Evolutionary conservation across 2,113 vertebrate species (phyloP).

Genomic region (Phycodurus eques): DNA sequence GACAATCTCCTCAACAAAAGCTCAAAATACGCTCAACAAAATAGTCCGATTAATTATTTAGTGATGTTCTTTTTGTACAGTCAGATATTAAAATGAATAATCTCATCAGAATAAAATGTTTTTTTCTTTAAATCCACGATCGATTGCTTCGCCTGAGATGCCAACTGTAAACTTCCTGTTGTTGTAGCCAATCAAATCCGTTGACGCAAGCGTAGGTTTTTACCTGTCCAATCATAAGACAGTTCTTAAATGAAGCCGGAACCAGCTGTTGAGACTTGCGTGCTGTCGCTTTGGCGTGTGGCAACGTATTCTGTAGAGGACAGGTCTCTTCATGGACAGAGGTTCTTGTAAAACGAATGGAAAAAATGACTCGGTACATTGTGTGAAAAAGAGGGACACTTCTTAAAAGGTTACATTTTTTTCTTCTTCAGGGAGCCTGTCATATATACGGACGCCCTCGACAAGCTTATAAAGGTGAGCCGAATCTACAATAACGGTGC

Average conservation of each 20-base stretch:
- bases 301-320: background rate
- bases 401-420: background rate
- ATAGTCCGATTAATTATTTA: background rate
- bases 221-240: constrained; percentile 48
- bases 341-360: constrained; percentile 2
- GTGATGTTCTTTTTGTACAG: background rate
- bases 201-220: rapidly evolving
- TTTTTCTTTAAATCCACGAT: background rate
- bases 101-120: background rate
- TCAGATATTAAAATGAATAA: background rate
- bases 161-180: constrained; percentile 1
- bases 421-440: background rate
- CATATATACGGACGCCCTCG: background rate
- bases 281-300: constrained; percentile 35
- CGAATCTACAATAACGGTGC: background rate
- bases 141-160: constrained; percentile 32
- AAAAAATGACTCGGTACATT: constrained; percentile 41
- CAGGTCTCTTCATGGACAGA: background rate
- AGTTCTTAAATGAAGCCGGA: constrained; percentile 33
- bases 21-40: background rate
- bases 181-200: constrained; percentile 46
- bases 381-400: background rate
- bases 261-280: constrained; percentile 32
- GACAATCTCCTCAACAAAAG: background rate
- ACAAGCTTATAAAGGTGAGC: constrained; percentile 44